Conservation (phyloP, 2,113 vertebrate genomes). For the Panthera uncia region DNA sequence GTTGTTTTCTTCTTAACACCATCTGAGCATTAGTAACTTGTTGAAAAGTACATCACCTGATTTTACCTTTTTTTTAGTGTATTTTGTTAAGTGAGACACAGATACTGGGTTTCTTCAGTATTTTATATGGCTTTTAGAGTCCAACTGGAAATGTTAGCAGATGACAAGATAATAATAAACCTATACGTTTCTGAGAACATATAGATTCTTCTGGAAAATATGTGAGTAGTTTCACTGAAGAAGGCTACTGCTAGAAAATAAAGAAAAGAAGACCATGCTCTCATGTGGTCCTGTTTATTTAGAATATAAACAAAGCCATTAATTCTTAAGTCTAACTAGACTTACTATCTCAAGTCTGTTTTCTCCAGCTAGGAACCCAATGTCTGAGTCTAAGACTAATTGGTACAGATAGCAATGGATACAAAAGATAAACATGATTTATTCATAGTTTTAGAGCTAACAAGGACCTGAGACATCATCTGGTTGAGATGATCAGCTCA, state of each 20-base stretch:
- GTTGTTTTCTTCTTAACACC: background rate
- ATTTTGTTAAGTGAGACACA: slow-evolving; percentile 45
- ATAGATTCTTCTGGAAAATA: slow-evolving; percentile 61
- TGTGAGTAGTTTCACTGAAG: slow-evolving; percentile 51
- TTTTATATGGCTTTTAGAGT: slow-evolving; percentile 37
- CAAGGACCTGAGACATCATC: background rate
- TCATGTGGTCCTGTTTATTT: slow-evolving; percentile 53
- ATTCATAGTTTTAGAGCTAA: background rate
- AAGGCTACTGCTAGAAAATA: slow-evolving; percentile 63
- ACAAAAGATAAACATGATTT: background rate
- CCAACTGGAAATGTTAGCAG: slow-evolving; percentile 58
- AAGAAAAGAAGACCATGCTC: slow-evolving; percentile 44
- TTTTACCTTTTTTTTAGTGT: slow-evolving; percentile 24
- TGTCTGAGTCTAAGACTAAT: background rate
- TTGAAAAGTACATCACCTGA: background rate
- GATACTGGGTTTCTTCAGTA: slow-evolving; percentile 1
- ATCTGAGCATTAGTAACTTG: background rate
- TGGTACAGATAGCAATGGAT: background rate
- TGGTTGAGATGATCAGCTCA: background rate
- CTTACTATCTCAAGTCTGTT: background rate
- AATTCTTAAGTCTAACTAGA: slow-evolving; percentile 44
- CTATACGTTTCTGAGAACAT: slow-evolving; percentile 52
- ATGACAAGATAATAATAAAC: slow-evolving; percentile 61
- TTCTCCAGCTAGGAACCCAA: slow-evolving; percentile 27
- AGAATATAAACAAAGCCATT: slow-evolving; percentile 47